phyloP scores from a whole-genome alignment of 2,888 invertebrate species.

The Parthenolecanium corni region DNA sequence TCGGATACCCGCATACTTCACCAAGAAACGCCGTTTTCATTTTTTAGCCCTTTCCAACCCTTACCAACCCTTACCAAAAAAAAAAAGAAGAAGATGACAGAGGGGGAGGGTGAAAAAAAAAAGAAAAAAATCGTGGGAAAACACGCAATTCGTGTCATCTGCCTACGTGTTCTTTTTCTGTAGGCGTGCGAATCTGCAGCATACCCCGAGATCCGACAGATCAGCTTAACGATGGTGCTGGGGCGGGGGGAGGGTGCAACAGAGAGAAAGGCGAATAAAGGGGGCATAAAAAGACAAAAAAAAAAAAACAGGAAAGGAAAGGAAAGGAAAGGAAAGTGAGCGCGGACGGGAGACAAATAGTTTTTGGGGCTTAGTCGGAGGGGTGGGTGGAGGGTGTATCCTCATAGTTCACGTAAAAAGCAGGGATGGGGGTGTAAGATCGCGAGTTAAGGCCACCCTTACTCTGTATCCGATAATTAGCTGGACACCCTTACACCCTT shows the following conservation, averaged over 20 bases:
- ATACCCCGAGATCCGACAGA: conserved; percentile 21
- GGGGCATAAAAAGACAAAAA: not conserved
- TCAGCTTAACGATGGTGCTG: conserved; percentile 2
- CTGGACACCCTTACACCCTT: not conserved
- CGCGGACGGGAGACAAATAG: not conserved
- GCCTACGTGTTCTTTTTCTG: conserved; percentile 11
- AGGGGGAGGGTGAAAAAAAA: not conserved
- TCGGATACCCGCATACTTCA: conserved; percentile 28
- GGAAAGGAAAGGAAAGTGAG: conserved; percentile 1
- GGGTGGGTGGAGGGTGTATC: not conserved
- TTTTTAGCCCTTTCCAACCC: conserved; percentile 1
- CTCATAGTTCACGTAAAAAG: conserved; percentile 18
- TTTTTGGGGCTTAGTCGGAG: too few relatives aligned
- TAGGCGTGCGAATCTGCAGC: conserved; percentile 26
- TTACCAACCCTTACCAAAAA: not conserved
- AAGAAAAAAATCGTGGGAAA: conserved; percentile 25
- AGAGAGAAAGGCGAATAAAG: not conserved
- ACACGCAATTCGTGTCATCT: conserved; percentile 26
- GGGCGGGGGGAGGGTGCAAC: not conserved
- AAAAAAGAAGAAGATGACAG: not conserved
- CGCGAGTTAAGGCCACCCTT: conserved; percentile 7
- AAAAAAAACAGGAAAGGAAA: not conserved
- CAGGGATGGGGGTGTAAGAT: not conserved
- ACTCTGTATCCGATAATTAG: not conserved
- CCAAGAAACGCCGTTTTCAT: not conserved